phyloP scores from a whole-genome alignment of 2,888 invertebrate genomes.

The Microctonus brassicae region DNA sequence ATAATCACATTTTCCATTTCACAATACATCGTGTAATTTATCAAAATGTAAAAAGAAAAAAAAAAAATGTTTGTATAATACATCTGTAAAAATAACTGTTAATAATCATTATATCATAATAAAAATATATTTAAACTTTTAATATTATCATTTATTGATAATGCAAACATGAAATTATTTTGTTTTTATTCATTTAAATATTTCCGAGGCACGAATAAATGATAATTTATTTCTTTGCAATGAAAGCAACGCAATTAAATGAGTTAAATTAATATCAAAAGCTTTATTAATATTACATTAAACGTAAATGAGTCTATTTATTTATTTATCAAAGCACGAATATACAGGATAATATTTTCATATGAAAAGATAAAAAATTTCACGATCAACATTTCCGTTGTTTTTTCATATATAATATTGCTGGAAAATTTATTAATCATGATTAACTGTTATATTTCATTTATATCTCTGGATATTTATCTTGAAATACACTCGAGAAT shows the following conservation, averaged over 20 bases:
- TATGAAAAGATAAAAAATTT: not conserved
- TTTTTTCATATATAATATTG: not conserved
- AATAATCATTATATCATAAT: too few species aligned
- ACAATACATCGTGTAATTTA: too few species aligned
- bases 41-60: too few species aligned
- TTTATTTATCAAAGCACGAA: too few species aligned
- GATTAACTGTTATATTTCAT: slow-evolving; percentile 52
- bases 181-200: not conserved
- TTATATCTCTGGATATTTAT: slow-evolving; percentile 34
- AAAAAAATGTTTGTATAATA: too few species aligned
- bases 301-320: too few species aligned
- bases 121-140: too few species aligned
- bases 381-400: slow-evolving; percentile 6
- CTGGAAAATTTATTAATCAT: slow-evolving; percentile 57
- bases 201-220: not conserved
- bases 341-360: not conserved
- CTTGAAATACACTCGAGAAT: too few species aligned
- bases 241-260: slow-evolving; percentile 16
- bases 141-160: too few species aligned
- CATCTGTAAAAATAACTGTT: too few species aligned
- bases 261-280: not conserved
- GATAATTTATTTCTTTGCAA: slow-evolving; percentile 18
- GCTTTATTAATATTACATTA: not conserved
- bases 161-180: too few species aligned
- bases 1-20: too few species aligned